Base-by-base conservation (phyloP, 2,113 vertebrate species). In the Gadus macrocephalus region DNA sequence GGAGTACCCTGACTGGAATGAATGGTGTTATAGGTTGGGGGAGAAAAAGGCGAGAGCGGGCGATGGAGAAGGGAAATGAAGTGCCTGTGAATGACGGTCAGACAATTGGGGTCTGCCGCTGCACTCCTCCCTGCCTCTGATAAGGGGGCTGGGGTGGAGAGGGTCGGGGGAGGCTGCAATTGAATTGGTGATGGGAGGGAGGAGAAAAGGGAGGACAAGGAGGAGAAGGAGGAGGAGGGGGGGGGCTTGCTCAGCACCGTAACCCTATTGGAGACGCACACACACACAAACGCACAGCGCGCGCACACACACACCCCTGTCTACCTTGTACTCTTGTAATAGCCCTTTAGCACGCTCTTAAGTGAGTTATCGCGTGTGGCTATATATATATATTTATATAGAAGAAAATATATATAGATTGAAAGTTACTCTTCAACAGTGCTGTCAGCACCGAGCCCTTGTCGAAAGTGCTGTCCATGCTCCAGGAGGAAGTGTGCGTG, bases 81-180 rank as follows among this genome's bases (percentile, higher is more conserved):
- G 76, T 78, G 83, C 81, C 81, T 69, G 80, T 83, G 88, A 88
- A 79, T 86, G 85, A 88, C 80, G 70, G 73, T 79, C 79, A 74
- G 81, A 86, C 91, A 91, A 91, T 91, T 89, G 86, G 81, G 78
- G 81, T 89, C 78, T 74, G 71, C 75, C 64, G 71, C 77, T 71
- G 78, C 75, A 78, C 78, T 78, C 70, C 4, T 25, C 81, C 75
- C 76, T 73, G 68, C 22, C 78, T 79, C 71, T 79, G 83, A 88
- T 90, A 76, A 66, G 12, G 12, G 12, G 12, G 9, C 2, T 55
- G 12, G 12, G 53, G 73, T 73, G 85, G 86, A 87, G 81, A 73
- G 75, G 63, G 71, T 2, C 2, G 31, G 31, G 31, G 4, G 31
- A 35, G 31, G 6, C 31, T 35, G 31, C 31, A 35, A 78, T 64